These are phyloP conservation scores for Miopithecus talapoin DNA, from an alignment of 2,797 vertebrate genomes.

Conservation along the genomic window DNA sequence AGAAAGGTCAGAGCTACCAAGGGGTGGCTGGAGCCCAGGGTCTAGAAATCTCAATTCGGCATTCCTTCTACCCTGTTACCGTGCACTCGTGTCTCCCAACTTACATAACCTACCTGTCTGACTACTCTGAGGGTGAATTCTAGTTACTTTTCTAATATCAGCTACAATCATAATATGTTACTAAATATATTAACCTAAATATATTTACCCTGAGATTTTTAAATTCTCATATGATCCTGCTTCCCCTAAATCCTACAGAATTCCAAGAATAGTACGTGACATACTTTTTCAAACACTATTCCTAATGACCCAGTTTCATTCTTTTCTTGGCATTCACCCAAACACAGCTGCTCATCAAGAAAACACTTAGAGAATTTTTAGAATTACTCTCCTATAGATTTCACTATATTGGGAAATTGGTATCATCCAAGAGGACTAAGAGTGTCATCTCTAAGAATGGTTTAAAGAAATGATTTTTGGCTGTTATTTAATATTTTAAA, in stretches of 20 bases:
- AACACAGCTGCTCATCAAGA: not conserved
- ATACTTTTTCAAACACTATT: not conserved
- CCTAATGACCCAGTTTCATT: not conserved
- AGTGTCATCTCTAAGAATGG: not conserved
- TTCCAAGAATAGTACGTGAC: not conserved
- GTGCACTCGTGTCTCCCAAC: not conserved
- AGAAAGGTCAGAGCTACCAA: not conserved
- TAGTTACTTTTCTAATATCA: not conserved
- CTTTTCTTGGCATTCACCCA: conserved; percentile 25
- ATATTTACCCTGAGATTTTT: not conserved
- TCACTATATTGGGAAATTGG: not conserved
- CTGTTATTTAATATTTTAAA: not conserved
- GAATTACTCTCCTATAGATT: not conserved
- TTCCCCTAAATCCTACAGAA: not conserved
- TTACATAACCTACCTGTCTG: not conserved
- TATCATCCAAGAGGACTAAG: not conserved
- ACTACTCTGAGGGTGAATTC: not conserved
- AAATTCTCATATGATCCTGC: not conserved
- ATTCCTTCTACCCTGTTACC: not conserved
- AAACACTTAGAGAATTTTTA: not conserved
- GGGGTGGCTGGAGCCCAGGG: not conserved
- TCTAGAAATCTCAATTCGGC: not conserved
- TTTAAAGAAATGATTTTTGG: not conserved
- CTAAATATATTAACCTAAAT: not conserved
- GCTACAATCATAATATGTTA: not conserved